Percentiles rank a stretch among this genome's conserved stretches.
Conservation (phyloP, 2,888 invertebrate genomes). For the Epinotia bilunana region DNA sequence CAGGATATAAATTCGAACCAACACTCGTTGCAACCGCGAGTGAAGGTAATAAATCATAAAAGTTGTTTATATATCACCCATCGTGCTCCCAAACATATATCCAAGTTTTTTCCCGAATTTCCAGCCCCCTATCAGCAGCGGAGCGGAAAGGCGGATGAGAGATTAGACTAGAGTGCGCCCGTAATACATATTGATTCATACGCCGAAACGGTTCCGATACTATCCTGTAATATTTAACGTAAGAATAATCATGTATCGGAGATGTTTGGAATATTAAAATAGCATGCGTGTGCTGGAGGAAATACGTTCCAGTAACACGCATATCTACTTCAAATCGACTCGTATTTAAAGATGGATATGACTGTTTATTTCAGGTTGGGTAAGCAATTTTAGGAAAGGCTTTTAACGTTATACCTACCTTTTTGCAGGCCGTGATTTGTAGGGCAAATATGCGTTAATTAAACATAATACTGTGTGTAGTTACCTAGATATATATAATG, state of each 20-base stretch:
- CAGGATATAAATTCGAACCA: constrained; percentile 3
- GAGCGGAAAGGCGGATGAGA: constrained; percentile 45
- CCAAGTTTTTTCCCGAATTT: constrained; percentile 43
- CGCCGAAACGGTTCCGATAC: constrained; percentile 35
- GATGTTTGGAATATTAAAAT: constrained; percentile 37
- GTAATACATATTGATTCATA: constrained; percentile 46
- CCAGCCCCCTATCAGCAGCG: constrained; percentile 42
- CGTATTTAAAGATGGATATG: not conserved
- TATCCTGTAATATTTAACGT: constrained; percentile 40
- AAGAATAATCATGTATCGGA: constrained; percentile 35
- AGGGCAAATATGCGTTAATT: no score
- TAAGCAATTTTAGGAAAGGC: not conserved
- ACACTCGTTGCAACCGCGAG: constrained; percentile 29
- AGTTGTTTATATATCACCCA: constrained; percentile 41
- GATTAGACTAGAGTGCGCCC: constrained; percentile 41
- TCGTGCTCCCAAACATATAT: constrained; percentile 37
- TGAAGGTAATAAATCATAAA: constrained; percentile 43
- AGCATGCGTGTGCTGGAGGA: not conserved
- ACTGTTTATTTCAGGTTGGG: not conserved
- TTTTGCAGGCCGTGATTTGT: no score
- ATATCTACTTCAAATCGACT: not conserved
- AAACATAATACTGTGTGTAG: no score
- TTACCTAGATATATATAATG: no score
- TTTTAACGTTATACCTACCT: not conserved
- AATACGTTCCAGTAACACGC: not conserved